Percentiles rank a stretch among this genome's conserved stretches.
Conservation (phyloP, 2,888 invertebrate genomes). For the Erebia ligea region DNA sequence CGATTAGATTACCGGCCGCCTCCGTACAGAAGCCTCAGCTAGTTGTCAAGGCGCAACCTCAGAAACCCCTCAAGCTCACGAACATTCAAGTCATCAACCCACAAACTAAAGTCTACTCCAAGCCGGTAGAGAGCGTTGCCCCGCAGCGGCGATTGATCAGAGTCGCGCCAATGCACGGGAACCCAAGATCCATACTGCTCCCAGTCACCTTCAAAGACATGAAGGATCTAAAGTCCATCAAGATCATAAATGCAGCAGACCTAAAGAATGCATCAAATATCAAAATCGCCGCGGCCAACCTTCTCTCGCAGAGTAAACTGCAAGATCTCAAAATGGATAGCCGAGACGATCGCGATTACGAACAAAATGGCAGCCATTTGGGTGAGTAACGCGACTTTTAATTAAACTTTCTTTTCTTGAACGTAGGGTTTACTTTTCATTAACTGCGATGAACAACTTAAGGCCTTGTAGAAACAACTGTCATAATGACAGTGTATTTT, state of each 20-base stretch:
- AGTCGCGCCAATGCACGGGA: constrained; percentile 77
- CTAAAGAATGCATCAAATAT: constrained; percentile 81
- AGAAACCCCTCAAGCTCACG: constrained; percentile 70
- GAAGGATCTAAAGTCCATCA: constrained; percentile 88
- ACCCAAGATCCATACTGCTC: constrained; percentile 86
- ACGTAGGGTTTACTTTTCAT: constrained; percentile 4
- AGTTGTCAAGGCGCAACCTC: constrained; percentile 74
- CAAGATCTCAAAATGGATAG: constrained; percentile 68
- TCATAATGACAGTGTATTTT: constrained; percentile 4
- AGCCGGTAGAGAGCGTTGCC: constrained; percentile 72
- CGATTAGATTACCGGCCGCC: constrained; percentile 60
- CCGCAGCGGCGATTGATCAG: constrained; percentile 73
- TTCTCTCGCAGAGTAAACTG: constrained; percentile 75
- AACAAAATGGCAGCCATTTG: constrained; percentile 62
- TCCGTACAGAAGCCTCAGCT: constrained; percentile 68
- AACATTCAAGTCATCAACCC: constrained; percentile 74
- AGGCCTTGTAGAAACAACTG: not conserved
- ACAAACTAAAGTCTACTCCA: constrained; percentile 73
- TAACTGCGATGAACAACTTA: not conserved
- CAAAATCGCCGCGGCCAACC: constrained; percentile 77
- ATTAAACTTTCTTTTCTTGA: not conserved
- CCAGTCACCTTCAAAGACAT: constrained; percentile 88
- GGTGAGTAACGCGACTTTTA: constrained; percentile 55
- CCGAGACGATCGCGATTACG: constrained; percentile 68
- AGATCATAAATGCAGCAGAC: constrained; percentile 87